These are phyloP conservation scores for Platycheirus rosarum DNA, from an alignment of 2,888 invertebrate genomes.

Conservation along the genomic window DNA sequence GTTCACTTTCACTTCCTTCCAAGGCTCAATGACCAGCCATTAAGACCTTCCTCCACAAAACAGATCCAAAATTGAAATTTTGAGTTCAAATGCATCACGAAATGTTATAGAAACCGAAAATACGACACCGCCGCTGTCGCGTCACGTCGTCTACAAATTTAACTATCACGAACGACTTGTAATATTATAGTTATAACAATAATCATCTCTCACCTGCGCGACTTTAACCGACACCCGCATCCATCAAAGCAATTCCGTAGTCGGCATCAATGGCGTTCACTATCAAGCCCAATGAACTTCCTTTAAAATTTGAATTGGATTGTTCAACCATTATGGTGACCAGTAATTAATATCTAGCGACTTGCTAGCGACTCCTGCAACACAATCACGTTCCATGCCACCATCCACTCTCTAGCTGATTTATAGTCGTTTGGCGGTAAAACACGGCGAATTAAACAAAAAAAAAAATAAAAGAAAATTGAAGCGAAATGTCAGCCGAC, in stretches of 20 bases:
- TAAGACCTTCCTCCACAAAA: neutral
- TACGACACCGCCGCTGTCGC: neutral
- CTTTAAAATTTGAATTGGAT: conserved; percentile 65
- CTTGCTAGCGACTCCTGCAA: conserved; percentile 49
- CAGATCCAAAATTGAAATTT: conserved; percentile 29
- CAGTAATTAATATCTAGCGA: conserved; percentile 72
- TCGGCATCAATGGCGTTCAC: conserved; percentile 33
- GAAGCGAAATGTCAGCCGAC: conserved; percentile 59
- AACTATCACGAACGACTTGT: conserved; percentile 64
- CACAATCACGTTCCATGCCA: conserved; percentile 72
- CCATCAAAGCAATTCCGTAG: conserved; percentile 45
- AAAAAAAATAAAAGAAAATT: neutral
- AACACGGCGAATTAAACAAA: conserved; percentile 31
- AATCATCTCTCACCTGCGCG: conserved; percentile 68
- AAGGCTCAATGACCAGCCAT: neutral
- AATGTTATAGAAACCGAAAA: neutral
- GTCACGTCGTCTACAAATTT: conserved; percentile 28
- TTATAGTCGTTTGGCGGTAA: conserved; percentile 60
- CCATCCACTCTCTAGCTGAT: conserved; percentile 62
- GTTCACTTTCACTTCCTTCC: conserved; percentile 10
- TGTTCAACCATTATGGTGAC: conserved; percentile 69
- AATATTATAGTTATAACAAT: conserved; percentile 61
- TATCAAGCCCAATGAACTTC: conserved; percentile 52
- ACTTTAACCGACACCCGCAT: conserved; percentile 43
- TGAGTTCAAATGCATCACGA: conserved; percentile 63